phyloP scores from a whole-genome alignment of 2,113 vertebrate species.

The Octodon degus region DNA sequence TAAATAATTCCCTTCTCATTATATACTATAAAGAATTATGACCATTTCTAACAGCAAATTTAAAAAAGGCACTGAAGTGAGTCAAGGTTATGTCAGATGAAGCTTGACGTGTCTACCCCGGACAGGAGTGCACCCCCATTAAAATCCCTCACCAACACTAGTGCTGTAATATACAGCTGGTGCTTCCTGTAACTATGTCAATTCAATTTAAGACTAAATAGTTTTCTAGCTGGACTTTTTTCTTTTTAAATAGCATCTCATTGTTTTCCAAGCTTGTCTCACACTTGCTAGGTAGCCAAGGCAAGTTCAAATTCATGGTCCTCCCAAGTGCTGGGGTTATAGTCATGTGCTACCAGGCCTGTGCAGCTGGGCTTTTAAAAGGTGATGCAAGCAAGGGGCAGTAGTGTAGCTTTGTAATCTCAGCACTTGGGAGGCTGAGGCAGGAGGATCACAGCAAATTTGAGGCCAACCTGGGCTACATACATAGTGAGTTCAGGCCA shows the following conservation, averaged over 20 bases:
- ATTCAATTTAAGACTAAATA: slow-evolving; percentile 42
- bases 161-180: background rate
- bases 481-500: background rate
- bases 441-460: background rate
- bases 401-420: background rate
- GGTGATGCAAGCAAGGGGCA: background rate
- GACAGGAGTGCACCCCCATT: background rate
- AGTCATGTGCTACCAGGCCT: background rate
- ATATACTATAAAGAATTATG: background rate
- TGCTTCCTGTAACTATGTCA: background rate
- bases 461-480: background rate
- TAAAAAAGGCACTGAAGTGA: background rate
- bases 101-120: background rate
- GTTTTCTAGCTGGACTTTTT: background rate
- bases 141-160: slow-evolving; percentile 22
- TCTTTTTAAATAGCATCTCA: background rate
- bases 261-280: background rate
- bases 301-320: background rate
- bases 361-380: background rate
- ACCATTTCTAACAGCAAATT: slow-evolving; percentile 59
- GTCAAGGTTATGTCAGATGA: background rate
- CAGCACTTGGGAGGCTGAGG: background rate
- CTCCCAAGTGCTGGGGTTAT: background rate
- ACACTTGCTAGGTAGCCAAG: background rate
- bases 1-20: background rate